Evolutionary conservation across 2,113 vertebrate species (phyloP).

Genomic region (Sarotherodon lohbergeri): DNA sequence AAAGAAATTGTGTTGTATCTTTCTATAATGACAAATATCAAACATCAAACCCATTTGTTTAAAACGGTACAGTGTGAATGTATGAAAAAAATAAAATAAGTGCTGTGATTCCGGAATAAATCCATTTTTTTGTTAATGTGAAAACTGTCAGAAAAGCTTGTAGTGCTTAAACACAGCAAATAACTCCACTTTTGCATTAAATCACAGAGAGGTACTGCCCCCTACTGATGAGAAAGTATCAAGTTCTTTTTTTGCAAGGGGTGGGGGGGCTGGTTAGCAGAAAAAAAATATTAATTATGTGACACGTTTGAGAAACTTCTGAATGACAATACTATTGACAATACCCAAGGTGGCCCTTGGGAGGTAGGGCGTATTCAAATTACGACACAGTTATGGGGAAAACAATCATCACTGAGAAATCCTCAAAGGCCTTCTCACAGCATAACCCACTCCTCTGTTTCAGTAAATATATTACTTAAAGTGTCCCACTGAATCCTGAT

Average conservation of each 20-base stretch:
- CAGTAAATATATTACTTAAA: background rate
- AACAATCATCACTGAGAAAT: background rate
- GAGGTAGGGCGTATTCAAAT: background rate
- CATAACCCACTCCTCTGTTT: background rate
- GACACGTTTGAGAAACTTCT: background rate
- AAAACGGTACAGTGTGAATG: background rate
- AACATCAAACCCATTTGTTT: background rate
- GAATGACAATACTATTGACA: background rate
- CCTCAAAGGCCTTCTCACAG: background rate
- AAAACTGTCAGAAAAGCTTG: background rate
- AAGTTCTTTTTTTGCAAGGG: background rate
- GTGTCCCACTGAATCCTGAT: background rate
- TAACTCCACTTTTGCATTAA: background rate
- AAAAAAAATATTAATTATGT: background rate
- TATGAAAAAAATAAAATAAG: background rate
- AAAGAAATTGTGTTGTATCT: background rate
- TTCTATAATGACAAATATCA: background rate
- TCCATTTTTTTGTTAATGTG: background rate
- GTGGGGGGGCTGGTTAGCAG: background rate
- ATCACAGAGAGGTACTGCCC: background rate
- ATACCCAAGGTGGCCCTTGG: background rate
- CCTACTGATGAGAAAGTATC: background rate
- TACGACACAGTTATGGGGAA: background rate
- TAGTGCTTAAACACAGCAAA: background rate
- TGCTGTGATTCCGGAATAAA: background rate